Percentiles rank a stretch among this genome's conserved stretches.
Evolutionary conservation across 1,140 invertebrate species (phyloP).

Genomic region (Cryptotermes secundus): DNA sequence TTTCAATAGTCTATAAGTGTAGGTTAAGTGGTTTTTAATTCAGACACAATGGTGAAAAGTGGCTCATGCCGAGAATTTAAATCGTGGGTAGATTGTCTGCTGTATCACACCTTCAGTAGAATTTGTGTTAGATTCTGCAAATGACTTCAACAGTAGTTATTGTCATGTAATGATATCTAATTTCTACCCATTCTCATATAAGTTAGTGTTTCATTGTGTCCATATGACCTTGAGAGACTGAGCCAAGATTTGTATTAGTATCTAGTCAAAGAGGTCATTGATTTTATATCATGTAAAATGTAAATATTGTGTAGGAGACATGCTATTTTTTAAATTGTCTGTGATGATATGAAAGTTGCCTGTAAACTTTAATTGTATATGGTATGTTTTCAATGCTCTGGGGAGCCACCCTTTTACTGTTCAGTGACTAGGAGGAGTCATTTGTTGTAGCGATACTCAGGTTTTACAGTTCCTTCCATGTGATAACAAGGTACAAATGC

Average conservation of each 20-base stretch:
- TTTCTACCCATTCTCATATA: conserved; percentile 22
- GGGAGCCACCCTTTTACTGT: conserved; percentile 10
- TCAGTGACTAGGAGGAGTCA: not conserved
- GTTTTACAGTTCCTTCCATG: conserved; percentile 34
- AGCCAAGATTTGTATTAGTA: conserved; percentile 28
- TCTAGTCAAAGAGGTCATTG: conserved; percentile 29
- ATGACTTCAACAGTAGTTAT: conserved; percentile 19
- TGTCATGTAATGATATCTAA: conserved; percentile 18
- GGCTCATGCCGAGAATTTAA: conserved; percentile 14
- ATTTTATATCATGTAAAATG: conserved; percentile 24
- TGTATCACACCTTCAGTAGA: conserved; percentile 19
- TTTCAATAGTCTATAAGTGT: conserved; percentile 30
- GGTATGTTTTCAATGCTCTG: not conserved
- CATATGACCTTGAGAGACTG: conserved; percentile 30
- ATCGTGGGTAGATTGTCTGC: conserved; percentile 4
- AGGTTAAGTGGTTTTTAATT: conserved; percentile 29
- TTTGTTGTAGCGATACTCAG: conserved; percentile 28
- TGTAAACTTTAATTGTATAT: conserved; percentile 32
- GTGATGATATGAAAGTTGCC: conserved; percentile 34
- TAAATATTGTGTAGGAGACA: conserved; percentile 30
- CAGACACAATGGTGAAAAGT: conserved; percentile 24
- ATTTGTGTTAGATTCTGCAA: conserved; percentile 20
- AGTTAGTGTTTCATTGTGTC: conserved; percentile 32
- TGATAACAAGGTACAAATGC: conserved; percentile 35
- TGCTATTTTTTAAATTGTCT: conserved; percentile 34